Evolutionary conservation across 2,888 invertebrate genomes (phyloP), one percentile per base, ranked within the genome.

Genomic region (Mythimna lalbum): DNA sequence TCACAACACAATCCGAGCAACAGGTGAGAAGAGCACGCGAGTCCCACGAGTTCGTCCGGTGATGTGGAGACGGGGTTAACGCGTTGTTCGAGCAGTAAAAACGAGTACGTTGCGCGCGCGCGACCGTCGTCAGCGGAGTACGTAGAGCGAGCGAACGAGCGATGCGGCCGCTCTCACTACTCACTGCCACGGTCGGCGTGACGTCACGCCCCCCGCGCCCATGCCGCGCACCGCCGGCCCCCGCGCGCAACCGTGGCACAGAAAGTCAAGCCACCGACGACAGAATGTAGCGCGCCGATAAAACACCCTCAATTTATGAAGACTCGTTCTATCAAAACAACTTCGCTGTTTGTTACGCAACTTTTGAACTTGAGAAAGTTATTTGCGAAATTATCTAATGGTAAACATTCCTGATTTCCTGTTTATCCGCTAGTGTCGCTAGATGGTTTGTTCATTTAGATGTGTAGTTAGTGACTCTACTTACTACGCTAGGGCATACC

Each of bases 171-270:
- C 95, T 94, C 94, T 94, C 94, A 90, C 92, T 92, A 87, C 92
- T 92, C 94, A 96, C 95, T 95, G 96, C 95, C 96, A 96, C 95
- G 96, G 96, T 95, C 96, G 95, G 86, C 90, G 94, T 95, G 95
- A 95, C 95, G 96, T 95, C 95, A 95, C 94, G 69, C 27, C 85
- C 89, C 87, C 87, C 86, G 86, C 90, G 81, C 90, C 87, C 87
- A 91, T 87, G 70, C 85, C 85, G 36, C 70, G n/a, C 57, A 36
- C 84, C 83, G 69, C 73, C 77, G 76, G 71, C 77, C 84, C 79
- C 86, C 81, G 86, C 92, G 90, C 92, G 93, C 93, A 92, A 88
- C 93, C 94, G 92, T 93, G 94, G 92, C 94, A 93, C 95, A 94
- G 93, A 95, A 94, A 94, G 93, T 94, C 92, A 93, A 93, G 90